These are phyloP conservation scores for Plodia interpunctella DNA, from an alignment of 1,140 invertebrate genomes.

Conservation along the genomic window DNA sequence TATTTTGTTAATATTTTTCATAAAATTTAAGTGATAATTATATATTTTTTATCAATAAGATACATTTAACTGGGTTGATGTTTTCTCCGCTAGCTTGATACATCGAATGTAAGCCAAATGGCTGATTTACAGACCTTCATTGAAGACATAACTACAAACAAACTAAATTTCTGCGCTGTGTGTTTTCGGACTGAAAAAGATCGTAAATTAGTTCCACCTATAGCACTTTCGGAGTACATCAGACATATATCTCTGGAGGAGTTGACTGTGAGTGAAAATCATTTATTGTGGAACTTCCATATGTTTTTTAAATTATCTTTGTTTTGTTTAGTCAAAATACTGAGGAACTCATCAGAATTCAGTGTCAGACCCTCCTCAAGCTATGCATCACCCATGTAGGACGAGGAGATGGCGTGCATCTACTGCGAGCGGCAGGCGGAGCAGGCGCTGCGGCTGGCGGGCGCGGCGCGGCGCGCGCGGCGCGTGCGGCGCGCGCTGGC, in stretches of 20 bases:
- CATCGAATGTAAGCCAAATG: neutral
- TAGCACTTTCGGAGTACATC: neutral
- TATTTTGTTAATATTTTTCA: no score
- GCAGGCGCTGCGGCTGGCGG: neutral
- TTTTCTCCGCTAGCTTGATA: neutral
- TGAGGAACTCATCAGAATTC: no score
- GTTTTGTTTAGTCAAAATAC: no score
- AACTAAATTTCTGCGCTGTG: neutral
- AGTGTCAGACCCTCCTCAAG: no score
- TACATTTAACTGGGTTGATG: neutral
- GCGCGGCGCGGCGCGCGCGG: neutral
- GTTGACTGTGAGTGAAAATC: neutral
- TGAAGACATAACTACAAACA: neutral
- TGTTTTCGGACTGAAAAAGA: constrained; percentile 1
- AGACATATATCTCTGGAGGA: neutral
- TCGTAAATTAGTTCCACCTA: neutral
- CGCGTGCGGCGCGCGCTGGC: neutral
- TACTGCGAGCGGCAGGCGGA: neutral
- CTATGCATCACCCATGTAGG: no score
- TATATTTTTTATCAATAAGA: neutral
- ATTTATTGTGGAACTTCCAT: neutral
- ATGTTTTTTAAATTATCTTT: no score
- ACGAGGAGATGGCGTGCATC: neutral
- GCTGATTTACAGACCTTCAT: neutral
- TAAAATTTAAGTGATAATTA: no score